Conservation (phyloP, 1,140 invertebrate species). For the Tribolium madens region DNA sequence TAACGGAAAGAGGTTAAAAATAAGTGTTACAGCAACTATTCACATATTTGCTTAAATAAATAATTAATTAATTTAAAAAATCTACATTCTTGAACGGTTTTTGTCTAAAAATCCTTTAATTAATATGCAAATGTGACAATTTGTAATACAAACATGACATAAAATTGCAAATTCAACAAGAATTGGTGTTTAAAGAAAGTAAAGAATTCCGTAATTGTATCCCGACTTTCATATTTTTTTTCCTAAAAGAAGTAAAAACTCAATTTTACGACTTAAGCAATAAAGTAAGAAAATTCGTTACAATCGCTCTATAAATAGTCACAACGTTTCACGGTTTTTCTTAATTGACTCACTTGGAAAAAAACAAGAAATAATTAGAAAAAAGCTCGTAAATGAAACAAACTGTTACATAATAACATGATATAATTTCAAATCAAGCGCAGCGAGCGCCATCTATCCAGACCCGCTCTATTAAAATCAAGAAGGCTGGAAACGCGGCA, state of each 20-base stretch:
- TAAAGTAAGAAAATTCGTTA: not conserved
- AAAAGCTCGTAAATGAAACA: not conserved
- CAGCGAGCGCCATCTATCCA: no score
- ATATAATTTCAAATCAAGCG: no score
- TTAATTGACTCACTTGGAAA: not conserved
- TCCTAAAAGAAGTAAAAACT: no score
- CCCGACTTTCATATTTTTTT: no score
- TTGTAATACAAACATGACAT: not conserved
- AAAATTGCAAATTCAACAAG: no score
- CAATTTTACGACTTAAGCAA: no score
- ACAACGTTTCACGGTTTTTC: not conserved
- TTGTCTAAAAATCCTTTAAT: not conserved
- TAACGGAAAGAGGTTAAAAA: not conserved
- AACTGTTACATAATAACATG: not conserved
- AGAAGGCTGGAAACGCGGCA: not conserved
- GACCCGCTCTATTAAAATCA: not conserved
- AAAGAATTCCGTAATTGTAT: no score
- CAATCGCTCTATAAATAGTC: not conserved
- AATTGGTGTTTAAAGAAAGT: not conserved
- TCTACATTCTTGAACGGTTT: not conserved
- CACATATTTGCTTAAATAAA: not conserved
- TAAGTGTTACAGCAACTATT: constrained; percentile 6
- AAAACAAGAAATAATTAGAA: not conserved
- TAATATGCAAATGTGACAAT: not conserved
- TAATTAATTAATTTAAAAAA: not conserved